Evolutionary conservation across 2,113 vertebrate genomes (phyloP), one percentile per base, ranked within the genome.

Genomic region (Limnothrissa miodon): DNA sequence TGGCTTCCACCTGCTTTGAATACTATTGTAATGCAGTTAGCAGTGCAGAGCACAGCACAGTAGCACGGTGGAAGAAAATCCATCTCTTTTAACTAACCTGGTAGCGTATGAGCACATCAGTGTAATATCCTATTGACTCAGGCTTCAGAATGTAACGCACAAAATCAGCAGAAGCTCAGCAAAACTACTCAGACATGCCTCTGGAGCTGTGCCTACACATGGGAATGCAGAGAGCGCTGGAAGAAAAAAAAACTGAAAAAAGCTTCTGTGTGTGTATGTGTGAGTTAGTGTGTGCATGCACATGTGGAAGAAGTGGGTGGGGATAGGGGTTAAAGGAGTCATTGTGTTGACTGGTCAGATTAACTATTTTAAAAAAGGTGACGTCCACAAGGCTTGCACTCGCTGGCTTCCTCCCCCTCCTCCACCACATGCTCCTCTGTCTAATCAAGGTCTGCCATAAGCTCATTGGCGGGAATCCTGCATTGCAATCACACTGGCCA

Each of bases 291-390:
- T 25, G 7, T 25, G n/a, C 25, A 33, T 66, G 25, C 59, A 66
- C 59, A 66, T 66, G 59, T 66, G 87, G 84, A 83, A 90, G 89
- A 3, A 33, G n/a, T 10, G 59, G 59, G 59, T 66, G n/a, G 59
- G 13, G 59, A 66, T 9, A 88, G 89, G 91, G 84, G 90, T 59
- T 80, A 66, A 95, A 95, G 92, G 87, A 87, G 84, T 88, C 84
- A 86, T 93, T 95, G 96, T 96, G 87, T 62, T 15, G 84, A 80
- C 84, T 90, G 86, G 91, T 81, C 88, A 93, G 91, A 93, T 94
- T 91, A 93, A 92, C 91, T 91, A 89, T 92, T 93, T 90, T 91
- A 93, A 92, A 90, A 89, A 89, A 93, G 92, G 92, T 94, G 93
- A 93, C 91, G 89, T 93, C 86, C 81, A 80, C 80, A 51, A 10